A percentile compares a stretch with the other conserved stretches of the same genome.
phyloP scores from a whole-genome alignment of 2,113 vertebrate species.

The Malaclemys terrapin region DNA sequence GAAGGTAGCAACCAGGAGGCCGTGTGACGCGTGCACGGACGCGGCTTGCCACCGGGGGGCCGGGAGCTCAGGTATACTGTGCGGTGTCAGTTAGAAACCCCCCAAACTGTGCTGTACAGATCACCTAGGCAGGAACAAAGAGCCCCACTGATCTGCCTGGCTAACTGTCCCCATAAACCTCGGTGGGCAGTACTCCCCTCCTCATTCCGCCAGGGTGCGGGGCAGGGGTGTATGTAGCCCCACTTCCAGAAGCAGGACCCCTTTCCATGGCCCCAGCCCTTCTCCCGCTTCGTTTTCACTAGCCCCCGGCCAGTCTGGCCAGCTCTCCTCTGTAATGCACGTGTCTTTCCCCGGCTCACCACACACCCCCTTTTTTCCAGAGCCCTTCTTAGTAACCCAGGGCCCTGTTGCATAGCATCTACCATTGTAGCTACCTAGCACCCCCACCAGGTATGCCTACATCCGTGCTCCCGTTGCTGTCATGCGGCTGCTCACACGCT shows the following conservation, averaged over 20 bases:
- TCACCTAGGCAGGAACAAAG: background rate
- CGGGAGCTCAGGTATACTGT: background rate
- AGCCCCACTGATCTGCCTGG: background rate
- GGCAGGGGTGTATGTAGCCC: background rate
- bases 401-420: background rate
- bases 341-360: background rate
- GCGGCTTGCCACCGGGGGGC: background rate
- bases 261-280: background rate
- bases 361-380: background rate
- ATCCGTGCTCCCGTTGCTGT: rapidly evolving
- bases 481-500: background rate
- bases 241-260: rapidly evolving
- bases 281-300: background rate
- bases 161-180: background rate
- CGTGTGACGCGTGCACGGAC: background rate
- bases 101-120: background rate
- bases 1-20: background rate
- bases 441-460: background rate
- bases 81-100: background rate
- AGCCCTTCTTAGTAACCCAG: background rate
- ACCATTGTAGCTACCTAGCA: background rate
- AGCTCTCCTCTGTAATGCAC: background rate
- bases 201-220: too few relatives aligned
- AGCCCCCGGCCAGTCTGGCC: too few relatives aligned
- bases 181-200: background rate